phyloP scores from a whole-genome alignment of 2,113 vertebrate genomes.

The Calyptommatus sinebrachiatus region DNA sequence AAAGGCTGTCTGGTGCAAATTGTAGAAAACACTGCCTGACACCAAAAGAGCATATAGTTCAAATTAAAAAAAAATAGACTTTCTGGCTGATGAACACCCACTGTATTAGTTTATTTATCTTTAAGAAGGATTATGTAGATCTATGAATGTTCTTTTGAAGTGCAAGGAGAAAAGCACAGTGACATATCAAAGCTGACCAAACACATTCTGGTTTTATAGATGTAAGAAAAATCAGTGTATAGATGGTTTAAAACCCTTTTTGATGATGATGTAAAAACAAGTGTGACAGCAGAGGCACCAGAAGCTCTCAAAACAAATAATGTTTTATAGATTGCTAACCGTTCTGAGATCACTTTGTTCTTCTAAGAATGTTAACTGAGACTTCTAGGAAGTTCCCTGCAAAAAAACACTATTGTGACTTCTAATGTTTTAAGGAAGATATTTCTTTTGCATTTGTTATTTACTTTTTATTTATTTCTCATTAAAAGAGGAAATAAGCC shows the following conservation, averaged over 20 bases:
- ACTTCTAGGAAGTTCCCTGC: not conserved
- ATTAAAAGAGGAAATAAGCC: not conserved
- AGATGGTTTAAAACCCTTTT: not conserved
- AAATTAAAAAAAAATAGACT: not conserved
- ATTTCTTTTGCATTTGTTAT: not conserved
- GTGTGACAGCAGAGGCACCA: not conserved
- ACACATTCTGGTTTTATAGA: not conserved
- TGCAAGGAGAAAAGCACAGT: not conserved
- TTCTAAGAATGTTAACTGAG: slow-evolving; percentile 10
- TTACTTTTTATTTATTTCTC: not conserved
- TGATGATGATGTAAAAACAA: not conserved
- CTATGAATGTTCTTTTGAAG: not conserved
- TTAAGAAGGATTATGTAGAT: not conserved
- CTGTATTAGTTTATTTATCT: not conserved
- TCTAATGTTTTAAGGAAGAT: not conserved
- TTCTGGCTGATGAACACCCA: not conserved
- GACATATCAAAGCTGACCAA: not conserved
- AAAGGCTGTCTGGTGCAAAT: not conserved
- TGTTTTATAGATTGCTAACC: not conserved
- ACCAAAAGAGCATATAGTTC: not conserved
- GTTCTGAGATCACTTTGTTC: not conserved
- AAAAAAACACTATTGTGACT: not conserved
- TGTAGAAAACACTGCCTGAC: not conserved
- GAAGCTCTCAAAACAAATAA: not conserved
- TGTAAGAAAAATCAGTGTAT: not conserved